These are phyloP conservation scores for Hyposoter didymator DNA, from an alignment of 2,888 invertebrate genomes.

Conservation along the genomic window DNA sequence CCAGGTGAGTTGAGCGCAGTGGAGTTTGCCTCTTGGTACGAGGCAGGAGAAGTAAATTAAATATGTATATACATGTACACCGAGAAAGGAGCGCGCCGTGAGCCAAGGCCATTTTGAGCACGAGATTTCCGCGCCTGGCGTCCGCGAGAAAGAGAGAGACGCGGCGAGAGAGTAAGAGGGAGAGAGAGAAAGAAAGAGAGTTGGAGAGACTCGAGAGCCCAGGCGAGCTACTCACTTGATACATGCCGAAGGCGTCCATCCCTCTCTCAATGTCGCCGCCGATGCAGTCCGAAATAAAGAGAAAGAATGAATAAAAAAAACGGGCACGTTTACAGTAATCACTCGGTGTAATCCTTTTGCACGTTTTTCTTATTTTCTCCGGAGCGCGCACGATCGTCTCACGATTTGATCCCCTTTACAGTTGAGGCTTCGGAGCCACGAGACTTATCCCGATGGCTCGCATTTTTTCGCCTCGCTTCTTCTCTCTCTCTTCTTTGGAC, in stretches of 20 bases:
- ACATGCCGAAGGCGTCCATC: slow-evolving; percentile 83
- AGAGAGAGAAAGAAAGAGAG: slow-evolving; percentile 42
- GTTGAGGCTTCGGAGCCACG: slow-evolving; percentile 37
- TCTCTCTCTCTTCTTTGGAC: not conserved
- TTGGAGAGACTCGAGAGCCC: slow-evolving; percentile 44
- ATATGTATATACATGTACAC: slow-evolving; percentile 50
- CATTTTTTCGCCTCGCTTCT: slow-evolving; percentile 52
- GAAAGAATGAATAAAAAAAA: slow-evolving; percentile 25
- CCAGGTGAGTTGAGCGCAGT: slow-evolving; percentile 54
- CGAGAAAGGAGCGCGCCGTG: slow-evolving; percentile 71
- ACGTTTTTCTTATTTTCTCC: slow-evolving; percentile 15
- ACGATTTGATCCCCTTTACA: slow-evolving; percentile 32
- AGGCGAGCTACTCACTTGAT: slow-evolving; percentile 81
- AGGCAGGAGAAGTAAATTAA: slow-evolving; percentile 29
- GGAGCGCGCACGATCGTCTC: slow-evolving; percentile 19
- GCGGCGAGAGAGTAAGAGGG: slow-evolving; percentile 33
- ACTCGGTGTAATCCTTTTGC: slow-evolving; percentile 28
- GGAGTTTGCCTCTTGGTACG: slow-evolving; percentile 51
- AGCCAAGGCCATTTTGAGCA: slow-evolving; percentile 79
- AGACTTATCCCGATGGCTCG: slow-evolving; percentile 57
- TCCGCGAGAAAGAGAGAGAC: slow-evolving; percentile 36
- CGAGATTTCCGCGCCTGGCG: slow-evolving; percentile 69
- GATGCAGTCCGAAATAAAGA: slow-evolving; percentile 57
- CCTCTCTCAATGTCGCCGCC: slow-evolving; percentile 63
- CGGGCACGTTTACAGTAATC: slow-evolving; percentile 32